Evolutionary conservation across 2,888 invertebrate genomes (phyloP).

Genomic region (Ormyrus thymus): DNA sequence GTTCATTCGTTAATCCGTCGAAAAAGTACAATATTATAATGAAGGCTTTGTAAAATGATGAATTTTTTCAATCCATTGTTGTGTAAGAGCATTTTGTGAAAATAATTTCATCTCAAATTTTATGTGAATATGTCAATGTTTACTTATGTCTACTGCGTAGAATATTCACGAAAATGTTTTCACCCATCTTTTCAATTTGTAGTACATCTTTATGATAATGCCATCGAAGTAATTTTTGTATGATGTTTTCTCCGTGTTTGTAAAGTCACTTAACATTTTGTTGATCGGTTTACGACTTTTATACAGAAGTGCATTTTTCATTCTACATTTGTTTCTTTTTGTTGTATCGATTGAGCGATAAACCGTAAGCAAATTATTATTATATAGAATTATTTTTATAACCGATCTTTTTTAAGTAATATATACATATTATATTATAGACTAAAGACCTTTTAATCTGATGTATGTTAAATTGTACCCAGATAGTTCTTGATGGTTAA

Average conservation of each 20-base stretch:
- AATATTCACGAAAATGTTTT: neutral
- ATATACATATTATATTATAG: neutral
- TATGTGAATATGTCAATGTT: too few species aligned
- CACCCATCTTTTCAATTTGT: neutral
- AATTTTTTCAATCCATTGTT: too few species aligned
- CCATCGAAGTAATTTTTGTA: neutral
- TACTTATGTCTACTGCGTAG: too few species aligned
- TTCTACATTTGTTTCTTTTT: constrained; percentile 19
- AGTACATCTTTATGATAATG: constrained; percentile 11
- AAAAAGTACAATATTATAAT: too few species aligned
- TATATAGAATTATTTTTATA: constrained; percentile 35
- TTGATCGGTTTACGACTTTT: too few species aligned
- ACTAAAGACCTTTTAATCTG: too few species aligned
- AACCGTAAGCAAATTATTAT: constrained; percentile 15
- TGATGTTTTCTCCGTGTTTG: constrained; percentile 40
- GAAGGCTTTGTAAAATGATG: too few species aligned
- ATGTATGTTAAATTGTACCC: too few species aligned
- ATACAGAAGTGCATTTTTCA: constrained; percentile 11
- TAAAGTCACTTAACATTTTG: neutral
- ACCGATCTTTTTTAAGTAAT: constrained; percentile 21
- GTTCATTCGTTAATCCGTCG: too few species aligned
- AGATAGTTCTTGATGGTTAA: too few species aligned
- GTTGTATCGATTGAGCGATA: constrained; percentile 9
- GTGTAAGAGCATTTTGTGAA: too few species aligned
- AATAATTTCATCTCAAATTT: too few species aligned